Conservation (phyloP, 2,113 vertebrate genomes). For the Atrichornis clamosus region DNA sequence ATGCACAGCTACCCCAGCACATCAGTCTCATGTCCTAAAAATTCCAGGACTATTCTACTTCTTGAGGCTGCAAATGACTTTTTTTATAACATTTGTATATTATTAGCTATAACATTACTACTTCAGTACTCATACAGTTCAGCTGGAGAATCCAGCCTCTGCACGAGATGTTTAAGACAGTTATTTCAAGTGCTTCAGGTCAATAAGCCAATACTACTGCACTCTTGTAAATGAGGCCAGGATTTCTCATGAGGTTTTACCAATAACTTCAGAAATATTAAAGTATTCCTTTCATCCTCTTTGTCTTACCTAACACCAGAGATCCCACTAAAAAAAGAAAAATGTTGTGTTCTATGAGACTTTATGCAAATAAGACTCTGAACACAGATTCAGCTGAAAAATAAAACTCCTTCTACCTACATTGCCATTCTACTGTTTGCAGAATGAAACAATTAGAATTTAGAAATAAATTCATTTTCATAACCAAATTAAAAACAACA, state of each 20-base stretch:
- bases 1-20: not conserved
- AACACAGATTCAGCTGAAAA: not conserved
- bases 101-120: not conserved
- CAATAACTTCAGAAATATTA: conserved; percentile 24
- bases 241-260: conserved; percentile 26
- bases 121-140: not conserved
- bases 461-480: not conserved
- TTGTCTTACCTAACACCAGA: not conserved
- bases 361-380: not conserved
- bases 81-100: not conserved
- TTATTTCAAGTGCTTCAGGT: conserved; percentile 39
- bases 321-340: not conserved
- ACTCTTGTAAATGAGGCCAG: conserved; percentile 22
- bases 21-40: not conserved
- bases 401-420: not conserved
- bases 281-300: not conserved
- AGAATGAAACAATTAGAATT: not conserved
- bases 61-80: not conserved
- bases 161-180: not conserved
- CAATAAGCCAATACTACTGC: conserved; percentile 18
- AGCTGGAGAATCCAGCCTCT: not conserved
- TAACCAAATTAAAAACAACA: not conserved
- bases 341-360: not conserved
- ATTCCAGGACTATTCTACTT: not conserved
- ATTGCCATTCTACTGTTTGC: not conserved